These are phyloP conservation scores for Trachops cirrhosus DNA, from an alignment of 2,797 vertebrate genomes.

Conservation along the genomic window DNA sequence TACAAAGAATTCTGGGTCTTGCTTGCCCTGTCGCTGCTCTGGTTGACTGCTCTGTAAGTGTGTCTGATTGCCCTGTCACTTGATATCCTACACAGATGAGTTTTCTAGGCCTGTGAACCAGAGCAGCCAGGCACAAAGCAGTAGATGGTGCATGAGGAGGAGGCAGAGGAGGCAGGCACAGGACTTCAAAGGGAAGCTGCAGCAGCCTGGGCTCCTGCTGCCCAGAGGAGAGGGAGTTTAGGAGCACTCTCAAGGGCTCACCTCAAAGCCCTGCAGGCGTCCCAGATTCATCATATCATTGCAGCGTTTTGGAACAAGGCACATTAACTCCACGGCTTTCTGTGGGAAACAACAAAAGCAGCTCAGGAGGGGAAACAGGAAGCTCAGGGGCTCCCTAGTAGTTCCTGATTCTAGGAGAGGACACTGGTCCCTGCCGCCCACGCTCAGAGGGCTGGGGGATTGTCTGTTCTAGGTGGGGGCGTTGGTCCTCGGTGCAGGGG, in stretches of 20 bases:
- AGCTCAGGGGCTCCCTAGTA: background rate
- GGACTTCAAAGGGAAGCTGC: background rate
- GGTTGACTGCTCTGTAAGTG: background rate
- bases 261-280: constrained; percentile 97
- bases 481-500: background rate
- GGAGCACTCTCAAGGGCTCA: constrained; percentile 67
- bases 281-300: constrained; percentile 99
- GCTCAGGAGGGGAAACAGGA: background rate
- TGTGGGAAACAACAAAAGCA: constrained; percentile 75
- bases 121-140: background rate
- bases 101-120: background rate
- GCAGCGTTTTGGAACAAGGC: constrained; percentile 98
- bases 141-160: background rate
- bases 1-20: background rate
- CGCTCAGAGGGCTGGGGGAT: background rate
- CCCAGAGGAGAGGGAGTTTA: background rate
- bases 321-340: constrained; percentile 98
- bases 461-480: background rate
- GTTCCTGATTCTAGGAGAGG: background rate
- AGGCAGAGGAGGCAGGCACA: too few species aligned
- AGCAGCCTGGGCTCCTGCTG: background rate
- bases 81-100: background rate
- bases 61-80: background rate
- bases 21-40: background rate
- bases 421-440: background rate